Evolutionary conservation across 2,113 vertebrate species (phyloP), one percentile per base, ranked within the genome.

Genomic region (Amphilophus citrinellus): DNA sequence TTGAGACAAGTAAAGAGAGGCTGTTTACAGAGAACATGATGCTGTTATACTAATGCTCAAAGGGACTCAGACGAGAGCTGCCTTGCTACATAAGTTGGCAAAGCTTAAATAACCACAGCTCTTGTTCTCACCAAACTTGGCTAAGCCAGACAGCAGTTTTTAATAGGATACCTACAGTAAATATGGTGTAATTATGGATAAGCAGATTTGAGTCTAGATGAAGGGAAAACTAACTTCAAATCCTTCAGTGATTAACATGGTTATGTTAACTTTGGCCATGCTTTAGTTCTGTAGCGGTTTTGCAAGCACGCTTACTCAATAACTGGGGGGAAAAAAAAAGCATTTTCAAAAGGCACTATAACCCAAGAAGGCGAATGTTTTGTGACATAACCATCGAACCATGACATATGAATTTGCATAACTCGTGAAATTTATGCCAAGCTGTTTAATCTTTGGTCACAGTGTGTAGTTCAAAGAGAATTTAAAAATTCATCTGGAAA

Each of bases 111-210:
- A 86, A 80, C 76, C 73, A 57, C 82, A 63, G 77, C 20, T 84
- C 77, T 87, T 88, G 86, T 87, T 90, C 85, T 88, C 68, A 79
- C 84, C 77, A 85, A 81, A 79, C 79, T 77, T 88, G 73, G 53
- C 82, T 59, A 75, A 84, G 71, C 80, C 78, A 80, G 87, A 85
- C 61, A 66, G 68, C 68, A 58, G 73, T 66, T 90, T 88, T 92
- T 91, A 87, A 89, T 75, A 37, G 82, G 77, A 80, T 86, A 77
- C 50, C 87, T 84, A 76, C 39, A 1, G 30, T 87, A 86, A 89
- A 91, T 87, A 82, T 81, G 61, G 37, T 82, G 77, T 87, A 84
- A 86, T 93, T 87, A 85, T 30, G 61, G 20, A 44, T 89, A 82
- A 78, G 58, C 47, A 82, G 71, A 61, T 79, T 90, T 86, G 15